phyloP scores from a whole-genome alignment of 2,888 invertebrate genomes.

The Campoplex nolae region DNA sequence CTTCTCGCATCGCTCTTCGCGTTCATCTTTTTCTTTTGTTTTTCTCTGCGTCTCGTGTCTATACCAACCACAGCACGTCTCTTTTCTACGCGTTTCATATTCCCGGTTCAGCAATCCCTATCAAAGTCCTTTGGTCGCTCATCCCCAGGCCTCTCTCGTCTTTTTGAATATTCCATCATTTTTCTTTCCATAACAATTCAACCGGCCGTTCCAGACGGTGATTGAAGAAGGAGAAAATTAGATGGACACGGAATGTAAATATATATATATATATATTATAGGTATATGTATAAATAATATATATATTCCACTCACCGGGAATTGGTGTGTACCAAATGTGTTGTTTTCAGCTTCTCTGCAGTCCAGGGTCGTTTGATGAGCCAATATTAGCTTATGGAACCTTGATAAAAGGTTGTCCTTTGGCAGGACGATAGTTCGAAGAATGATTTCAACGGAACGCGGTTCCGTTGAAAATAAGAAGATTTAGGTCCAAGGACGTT shows the following conservation, averaged over 20 bases:
- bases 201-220: slow-evolving; percentile 67
- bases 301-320: slow-evolving; percentile 44
- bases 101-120: slow-evolving; percentile 52
- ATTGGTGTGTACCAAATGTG: slow-evolving; percentile 80
- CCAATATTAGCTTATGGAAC: slow-evolving; percentile 78
- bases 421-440: slow-evolving; percentile 55
- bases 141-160: slow-evolving; percentile 39
- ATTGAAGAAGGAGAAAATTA: slow-evolving; percentile 42
- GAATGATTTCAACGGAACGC: slow-evolving; percentile 54
- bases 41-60: slow-evolving; percentile 68
- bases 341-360: slow-evolving; percentile 76
- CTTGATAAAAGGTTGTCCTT: slow-evolving; percentile 78
- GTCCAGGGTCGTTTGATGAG: slow-evolving; percentile 75
- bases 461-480: slow-evolving; percentile 6
- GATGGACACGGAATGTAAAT: slow-evolving; percentile 41
- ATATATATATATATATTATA: neutral
- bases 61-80: slow-evolving; percentile 38
- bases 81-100: slow-evolving; percentile 51
- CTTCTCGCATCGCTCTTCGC: slow-evolving; percentile 81
- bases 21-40: slow-evolving; percentile 76
- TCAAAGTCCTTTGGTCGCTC: slow-evolving; percentile 54
- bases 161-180: slow-evolving; percentile 67
- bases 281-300: neutral
- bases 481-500: neutral
- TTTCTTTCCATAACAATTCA: slow-evolving; percentile 77